Evolutionary conservation across 2,113 vertebrate genomes (phyloP).

Genomic region (Ochotona princeps): DNA sequence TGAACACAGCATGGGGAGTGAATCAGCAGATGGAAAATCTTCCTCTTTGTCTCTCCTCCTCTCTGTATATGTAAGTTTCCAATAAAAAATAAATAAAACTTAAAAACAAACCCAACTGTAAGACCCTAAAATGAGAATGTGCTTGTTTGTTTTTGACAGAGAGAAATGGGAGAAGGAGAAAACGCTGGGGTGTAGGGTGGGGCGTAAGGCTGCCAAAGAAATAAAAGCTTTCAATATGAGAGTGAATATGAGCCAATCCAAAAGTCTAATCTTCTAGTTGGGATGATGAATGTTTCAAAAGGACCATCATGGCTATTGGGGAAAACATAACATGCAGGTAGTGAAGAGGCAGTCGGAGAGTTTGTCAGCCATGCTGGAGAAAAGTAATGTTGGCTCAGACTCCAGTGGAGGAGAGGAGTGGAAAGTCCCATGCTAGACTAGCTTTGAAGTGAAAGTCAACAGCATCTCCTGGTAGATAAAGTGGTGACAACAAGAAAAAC

Average conservation of each 20-base stretch:
- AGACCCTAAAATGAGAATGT: not conserved
- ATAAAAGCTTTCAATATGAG: not conserved
- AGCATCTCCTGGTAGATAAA: not conserved
- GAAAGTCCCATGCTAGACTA: not conserved
- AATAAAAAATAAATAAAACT: no score
- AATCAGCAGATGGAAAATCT: no score
- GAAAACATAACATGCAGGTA: not conserved
- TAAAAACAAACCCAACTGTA: not conserved
- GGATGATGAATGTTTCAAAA: not conserved
- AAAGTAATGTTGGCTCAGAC: not conserved
- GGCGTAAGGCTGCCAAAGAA: no score
- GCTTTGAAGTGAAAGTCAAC: not conserved
- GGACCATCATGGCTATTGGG: not conserved
- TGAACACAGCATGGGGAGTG: no score
- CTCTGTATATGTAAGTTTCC: no score
- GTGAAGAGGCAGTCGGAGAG: not conserved
- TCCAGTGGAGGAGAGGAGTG: not conserved
- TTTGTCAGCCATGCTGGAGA: no score
- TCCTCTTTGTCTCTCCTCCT: no score
- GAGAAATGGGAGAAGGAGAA: not conserved
- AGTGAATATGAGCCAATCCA: not conserved
- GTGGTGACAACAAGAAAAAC: not conserved
- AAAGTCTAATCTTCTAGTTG: not conserved
- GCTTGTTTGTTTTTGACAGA: not conserved
- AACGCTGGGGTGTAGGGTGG: not conserved